phyloP scores from a whole-genome alignment of 1,140 invertebrate species.

The Planococcus citri region DNA sequence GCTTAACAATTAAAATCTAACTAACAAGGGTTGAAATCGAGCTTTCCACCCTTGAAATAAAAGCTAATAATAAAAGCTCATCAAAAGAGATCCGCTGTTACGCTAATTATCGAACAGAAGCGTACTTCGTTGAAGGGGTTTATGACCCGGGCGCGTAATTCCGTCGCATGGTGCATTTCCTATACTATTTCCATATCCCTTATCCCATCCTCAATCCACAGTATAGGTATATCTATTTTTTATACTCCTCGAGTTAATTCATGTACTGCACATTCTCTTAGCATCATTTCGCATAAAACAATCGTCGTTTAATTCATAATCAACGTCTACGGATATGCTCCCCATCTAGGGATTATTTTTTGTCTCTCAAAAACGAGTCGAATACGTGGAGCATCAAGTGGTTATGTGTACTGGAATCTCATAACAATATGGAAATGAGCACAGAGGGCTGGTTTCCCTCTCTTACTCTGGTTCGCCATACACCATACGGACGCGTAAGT shows the following conservation, averaged over 20 bases:
- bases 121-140: neutral
- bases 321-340: no score
- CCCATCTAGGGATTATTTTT: no score
- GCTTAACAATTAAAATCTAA: slow-evolving; percentile 19
- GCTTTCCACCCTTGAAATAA: slow-evolving; percentile 9
- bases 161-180: neutral
- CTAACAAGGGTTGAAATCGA: slow-evolving; percentile 12
- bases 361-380: no score
- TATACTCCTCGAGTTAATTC: no score
- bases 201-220: no score
- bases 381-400: neutral
- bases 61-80: slow-evolving; percentile 18
- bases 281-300: no score
- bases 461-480: no score
- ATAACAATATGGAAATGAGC: slow-evolving; percentile 2
- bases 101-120: slow-evolving; percentile 8
- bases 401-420: slow-evolving; percentile 1
- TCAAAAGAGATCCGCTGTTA: slow-evolving; percentile 9
- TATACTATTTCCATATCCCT: no score
- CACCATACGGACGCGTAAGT: neutral
- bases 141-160: neutral
- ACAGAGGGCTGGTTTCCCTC: neutral
- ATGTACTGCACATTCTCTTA: no score
- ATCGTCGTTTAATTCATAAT: no score
- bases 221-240: no score